These are phyloP conservation scores for Lophura swinhoii DNA, from an alignment of 2,797 vertebrate genomes.

Conservation along the genomic window DNA sequence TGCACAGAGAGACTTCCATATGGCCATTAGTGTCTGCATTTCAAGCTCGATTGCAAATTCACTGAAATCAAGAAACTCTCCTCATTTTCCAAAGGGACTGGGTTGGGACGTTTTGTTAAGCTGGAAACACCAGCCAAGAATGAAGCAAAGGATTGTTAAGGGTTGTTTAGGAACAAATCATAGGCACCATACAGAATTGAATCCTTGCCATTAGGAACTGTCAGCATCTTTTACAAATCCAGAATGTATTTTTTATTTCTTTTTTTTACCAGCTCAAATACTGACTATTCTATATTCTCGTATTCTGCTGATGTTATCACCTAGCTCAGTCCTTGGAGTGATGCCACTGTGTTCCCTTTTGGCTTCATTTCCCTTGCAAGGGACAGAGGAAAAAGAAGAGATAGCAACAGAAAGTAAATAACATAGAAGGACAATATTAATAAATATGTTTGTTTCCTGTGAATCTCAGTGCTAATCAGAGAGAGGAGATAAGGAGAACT, in stretches of 20 bases:
- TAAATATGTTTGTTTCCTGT: constrained; percentile 54
- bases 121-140: neutral
- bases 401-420: constrained; percentile 29
- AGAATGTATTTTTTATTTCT: neutral
- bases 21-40: neutral
- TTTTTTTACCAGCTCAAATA: neutral
- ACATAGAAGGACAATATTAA: neutral
- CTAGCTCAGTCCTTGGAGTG: neutral
- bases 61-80: neutral
- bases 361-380: constrained; percentile 18
- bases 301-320: neutral
- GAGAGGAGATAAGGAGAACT: constrained; percentile 20
- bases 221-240: neutral
- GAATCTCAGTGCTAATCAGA: neutral
- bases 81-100: neutral
- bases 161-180: neutral
- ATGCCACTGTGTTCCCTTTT: neutral
- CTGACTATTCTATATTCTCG: neutral
- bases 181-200: neutral
- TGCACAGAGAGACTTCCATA: neutral
- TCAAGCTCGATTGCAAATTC: neutral
- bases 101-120: neutral
- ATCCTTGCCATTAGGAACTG: neutral
- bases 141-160: neutral
- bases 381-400: constrained; percentile 42